phyloP scores from a whole-genome alignment of 1,140 invertebrate species.

The Anastrepha obliqua region DNA sequence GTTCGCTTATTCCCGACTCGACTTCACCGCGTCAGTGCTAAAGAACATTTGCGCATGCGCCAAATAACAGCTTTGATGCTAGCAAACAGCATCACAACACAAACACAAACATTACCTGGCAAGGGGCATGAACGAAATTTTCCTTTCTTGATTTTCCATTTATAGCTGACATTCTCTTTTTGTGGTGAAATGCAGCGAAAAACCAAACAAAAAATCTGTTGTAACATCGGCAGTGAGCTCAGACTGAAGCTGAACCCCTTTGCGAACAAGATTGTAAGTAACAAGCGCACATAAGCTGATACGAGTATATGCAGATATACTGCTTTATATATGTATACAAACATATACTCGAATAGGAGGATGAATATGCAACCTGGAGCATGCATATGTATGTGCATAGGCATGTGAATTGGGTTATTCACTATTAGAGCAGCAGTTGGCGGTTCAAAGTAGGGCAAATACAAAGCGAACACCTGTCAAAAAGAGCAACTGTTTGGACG shows the following conservation, averaged over 20 bases:
- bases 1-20: background rate
- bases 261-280: background rate
- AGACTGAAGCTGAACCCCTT: background rate
- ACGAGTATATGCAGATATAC: background rate
- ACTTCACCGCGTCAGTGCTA: conserved; percentile 15
- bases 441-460: conserved; percentile 35
- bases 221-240: background rate
- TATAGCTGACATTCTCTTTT: conserved; percentile 46
- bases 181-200: conserved; percentile 3
- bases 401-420: conserved; percentile 44
- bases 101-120: background rate
- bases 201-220: background rate
- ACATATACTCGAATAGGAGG: background rate
- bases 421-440: background rate
- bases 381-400: conserved; percentile 15
- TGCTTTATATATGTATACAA: background rate
- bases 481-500: background rate
- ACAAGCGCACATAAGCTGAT: no score
- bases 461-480: conserved; percentile 30
- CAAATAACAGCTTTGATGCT: conserved; percentile 27
- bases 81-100: conserved; percentile 21
- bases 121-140: conserved; percentile 40
- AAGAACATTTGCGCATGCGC: conserved; percentile 52
- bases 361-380: conserved; percentile 9
- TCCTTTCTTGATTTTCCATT: conserved; percentile 37